Evolutionary conservation across 2,888 invertebrate genomes (phyloP), one percentile per base, ranked within the genome.

Genomic region (Platynereis dumerilii): DNA sequence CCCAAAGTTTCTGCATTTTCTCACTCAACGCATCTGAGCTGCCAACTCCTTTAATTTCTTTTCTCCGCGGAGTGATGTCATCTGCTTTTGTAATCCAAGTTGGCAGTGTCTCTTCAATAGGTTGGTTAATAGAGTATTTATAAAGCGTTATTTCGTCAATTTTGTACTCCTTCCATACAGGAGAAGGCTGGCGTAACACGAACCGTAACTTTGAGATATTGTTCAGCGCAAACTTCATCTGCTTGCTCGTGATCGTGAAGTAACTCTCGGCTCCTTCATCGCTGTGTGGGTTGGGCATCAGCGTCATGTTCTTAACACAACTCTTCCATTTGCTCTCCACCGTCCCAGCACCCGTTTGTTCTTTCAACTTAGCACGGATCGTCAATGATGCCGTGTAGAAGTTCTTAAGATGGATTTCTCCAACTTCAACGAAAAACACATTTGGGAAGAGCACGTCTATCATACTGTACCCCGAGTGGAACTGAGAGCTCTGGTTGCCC

Each of bases 111-210:
- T 34, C 34, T 12, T 34, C 34, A 12, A 34, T 12, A 7, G 34
- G 34, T 34, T 34, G 34, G 34, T 34, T 34, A 34, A 34, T 34
- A 5, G 34, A 34, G 34, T 34, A 34, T 34, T 34, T 34, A 57
- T 63, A 73, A 2, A 68, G 2, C 24, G 58, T 64, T 20, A 83
- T 66, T 45, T 82, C 81, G 24, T 81, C 80, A 48, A 83, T 68
- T 52, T 74, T 75, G 68, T 81, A 83, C 24, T 83, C 83, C 58
- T 78, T 80, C 83, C 83, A 83, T 5, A 81, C 75, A 5, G 81
- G 80, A 1, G 83, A 82, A 0, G 83, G 82, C 63, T 83, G 83
- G 48, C 78, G 77, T 22, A 83, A 74, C 56, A 82, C 78, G 17
- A 83, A 69, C 10, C 81, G 68, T 60, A 83, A 58, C 2, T 73